These are phyloP conservation scores for Thalassaphorura encarpata DNA, from an alignment of 1,140 invertebrate genomes.

Conservation along the genomic window DNA sequence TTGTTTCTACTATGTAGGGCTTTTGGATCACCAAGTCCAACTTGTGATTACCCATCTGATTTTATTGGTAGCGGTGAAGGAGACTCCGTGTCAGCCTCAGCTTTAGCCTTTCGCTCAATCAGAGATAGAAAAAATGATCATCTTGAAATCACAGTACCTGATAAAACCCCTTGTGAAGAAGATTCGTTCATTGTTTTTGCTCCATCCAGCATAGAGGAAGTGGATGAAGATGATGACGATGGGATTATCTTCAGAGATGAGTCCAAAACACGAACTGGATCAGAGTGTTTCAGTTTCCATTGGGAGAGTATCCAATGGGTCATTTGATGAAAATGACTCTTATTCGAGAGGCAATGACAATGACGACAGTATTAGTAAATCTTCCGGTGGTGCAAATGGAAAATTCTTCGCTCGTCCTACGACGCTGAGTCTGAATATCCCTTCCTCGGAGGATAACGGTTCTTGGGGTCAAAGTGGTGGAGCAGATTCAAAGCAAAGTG, in stretches of 20 bases:
- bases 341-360: background rate
- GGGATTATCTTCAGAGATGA: too few species aligned
- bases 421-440: conserved; percentile 14
- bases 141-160: conserved; percentile 18
- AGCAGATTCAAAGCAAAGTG: background rate
- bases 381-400: background rate
- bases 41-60: conserved; percentile 36
- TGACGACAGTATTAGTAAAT: background rate
- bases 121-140: conserved; percentile 9
- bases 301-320: too few species aligned
- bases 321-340: too few species aligned
- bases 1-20: conserved; percentile 5
- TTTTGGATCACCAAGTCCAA: conserved; percentile 29
- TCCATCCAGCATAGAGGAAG: background rate
- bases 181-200: conserved; percentile 48
- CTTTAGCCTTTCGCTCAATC: background rate
- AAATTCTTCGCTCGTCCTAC: conserved; percentile 25
- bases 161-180: conserved; percentile 30
- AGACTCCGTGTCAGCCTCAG: background rate
- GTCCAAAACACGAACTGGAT: too few species aligned
- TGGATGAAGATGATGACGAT: conserved; percentile 2
- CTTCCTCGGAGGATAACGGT: background rate
- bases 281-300: too few species aligned
- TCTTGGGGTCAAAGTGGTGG: background rate
- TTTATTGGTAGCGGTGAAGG: conserved; percentile 12